Percentiles rank a stretch among this genome's conserved stretches.
phyloP scores from a whole-genome alignment of 1,140 invertebrate genomes.

The Megalonaias nervosa region DNA sequence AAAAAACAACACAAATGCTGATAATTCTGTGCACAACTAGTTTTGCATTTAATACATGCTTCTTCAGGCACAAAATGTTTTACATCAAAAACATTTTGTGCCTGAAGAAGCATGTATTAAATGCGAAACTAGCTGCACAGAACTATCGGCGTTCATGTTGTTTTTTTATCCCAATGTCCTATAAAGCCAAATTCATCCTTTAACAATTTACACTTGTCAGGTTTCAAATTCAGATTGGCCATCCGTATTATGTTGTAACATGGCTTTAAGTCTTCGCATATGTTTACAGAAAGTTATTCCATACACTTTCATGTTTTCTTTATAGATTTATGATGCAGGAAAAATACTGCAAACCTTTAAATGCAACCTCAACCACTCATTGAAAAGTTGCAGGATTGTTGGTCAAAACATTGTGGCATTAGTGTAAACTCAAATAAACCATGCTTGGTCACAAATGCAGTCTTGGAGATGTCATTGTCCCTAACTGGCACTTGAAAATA shows the following conservation, averaged over 20 bases:
- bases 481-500: conserved; percentile 27
- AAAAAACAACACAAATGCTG: too few relatives aligned
- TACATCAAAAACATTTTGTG: too few relatives aligned
- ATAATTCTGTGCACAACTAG: too few relatives aligned
- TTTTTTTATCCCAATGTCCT: too few relatives aligned
- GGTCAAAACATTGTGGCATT: conserved; percentile 1
- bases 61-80: too few relatives aligned
- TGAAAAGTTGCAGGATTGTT: conserved; percentile 10
- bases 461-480: conserved; percentile 20
- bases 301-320: too few relatives aligned
- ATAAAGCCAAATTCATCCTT: not conserved
- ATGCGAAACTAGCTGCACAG: too few relatives aligned
- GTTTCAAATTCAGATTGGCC: conserved; percentile 6
- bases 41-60: too few relatives aligned
- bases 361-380: conserved; percentile 10
- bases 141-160: too few relatives aligned
- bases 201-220: conserved; percentile 6
- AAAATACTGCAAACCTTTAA: conserved; percentile 19
- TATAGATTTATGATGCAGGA: conserved; percentile 19
- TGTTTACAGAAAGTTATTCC: conserved; percentile 13
- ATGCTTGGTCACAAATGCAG: conserved; percentile 13
- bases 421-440: conserved; percentile 2
- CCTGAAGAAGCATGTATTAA: too few relatives aligned
- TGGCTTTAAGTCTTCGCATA: conserved; percentile 38
- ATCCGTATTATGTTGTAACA: conserved; percentile 10